phyloP scores from a whole-genome alignment of 2,113 vertebrate species.

The Pardalotus punctatus region DNA sequence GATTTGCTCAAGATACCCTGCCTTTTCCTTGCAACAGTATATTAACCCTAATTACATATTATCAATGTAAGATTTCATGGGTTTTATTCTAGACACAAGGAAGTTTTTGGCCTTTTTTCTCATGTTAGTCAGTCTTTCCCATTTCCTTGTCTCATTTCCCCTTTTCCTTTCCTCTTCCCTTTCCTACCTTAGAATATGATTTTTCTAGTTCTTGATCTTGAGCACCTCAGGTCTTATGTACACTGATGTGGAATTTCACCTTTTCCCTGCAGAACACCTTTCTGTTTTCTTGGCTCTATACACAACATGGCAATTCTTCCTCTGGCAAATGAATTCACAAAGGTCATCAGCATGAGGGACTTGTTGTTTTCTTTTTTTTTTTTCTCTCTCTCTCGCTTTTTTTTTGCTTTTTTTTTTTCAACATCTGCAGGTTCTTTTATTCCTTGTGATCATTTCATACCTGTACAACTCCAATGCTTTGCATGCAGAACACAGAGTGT shows the following conservation, averaged over 20 bases:
- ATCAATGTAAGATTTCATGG: neutral
- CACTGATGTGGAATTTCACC: neutral
- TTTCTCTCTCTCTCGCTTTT: neutral
- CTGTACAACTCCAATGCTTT: neutral
- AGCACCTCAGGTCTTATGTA: neutral
- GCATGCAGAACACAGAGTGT: neutral
- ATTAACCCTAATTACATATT: neutral
- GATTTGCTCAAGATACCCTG: neutral
- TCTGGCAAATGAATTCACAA: neutral
- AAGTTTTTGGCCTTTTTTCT: neutral
- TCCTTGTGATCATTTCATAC: neutral
- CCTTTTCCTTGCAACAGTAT: neutral
- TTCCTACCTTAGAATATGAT: neutral
- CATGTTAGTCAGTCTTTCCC: neutral
- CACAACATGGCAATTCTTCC: neutral
- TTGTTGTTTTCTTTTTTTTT: neutral
- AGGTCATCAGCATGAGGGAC: rapidly evolving
- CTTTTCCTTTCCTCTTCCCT: neutral
- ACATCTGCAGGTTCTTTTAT: neutral
- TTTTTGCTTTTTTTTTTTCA: neutral
- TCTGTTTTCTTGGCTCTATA: neutral
- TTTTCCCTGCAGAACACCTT: neutral
- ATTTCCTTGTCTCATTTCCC: neutral
- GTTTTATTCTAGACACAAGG: neutral
- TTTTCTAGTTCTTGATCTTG: neutral